Evolutionary conservation across 2,113 vertebrate species (phyloP).

Genomic region (Sapayoa aenigma): DNA sequence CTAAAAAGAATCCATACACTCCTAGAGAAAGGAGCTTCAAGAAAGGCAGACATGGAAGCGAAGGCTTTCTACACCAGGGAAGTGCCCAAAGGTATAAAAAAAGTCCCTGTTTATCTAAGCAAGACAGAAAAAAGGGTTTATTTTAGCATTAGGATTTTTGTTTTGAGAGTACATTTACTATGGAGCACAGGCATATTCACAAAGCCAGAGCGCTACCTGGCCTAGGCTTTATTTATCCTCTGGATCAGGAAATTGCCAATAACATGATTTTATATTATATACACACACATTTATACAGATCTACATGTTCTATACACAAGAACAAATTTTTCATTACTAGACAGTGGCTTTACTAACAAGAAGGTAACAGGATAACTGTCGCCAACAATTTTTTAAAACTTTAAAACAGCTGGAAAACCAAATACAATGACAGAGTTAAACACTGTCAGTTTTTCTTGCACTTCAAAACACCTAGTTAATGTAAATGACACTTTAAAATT

Average conservation of each 20-base stretch:
- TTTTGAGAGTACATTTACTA: neutral
- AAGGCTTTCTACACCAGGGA: neutral
- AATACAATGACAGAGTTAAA: neutral
- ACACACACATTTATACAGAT: neutral
- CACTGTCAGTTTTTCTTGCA: neutral
- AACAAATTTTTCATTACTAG: neutral
- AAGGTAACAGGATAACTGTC: neutral
- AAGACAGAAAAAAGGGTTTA: neutral
- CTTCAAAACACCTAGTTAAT: neutral
- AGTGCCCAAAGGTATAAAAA: neutral
- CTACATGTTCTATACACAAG: neutral
- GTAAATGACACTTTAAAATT: slow-evolving; percentile 4
- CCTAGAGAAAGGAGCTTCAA: neutral
- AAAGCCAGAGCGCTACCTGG: neutral
- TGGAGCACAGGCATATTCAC: neutral
- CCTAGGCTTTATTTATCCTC: neutral
- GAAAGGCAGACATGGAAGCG: neutral
- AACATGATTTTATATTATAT: neutral
- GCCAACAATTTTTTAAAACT: neutral
- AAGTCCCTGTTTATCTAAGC: neutral
- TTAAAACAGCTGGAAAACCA: neutral
- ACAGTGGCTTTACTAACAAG: neutral
- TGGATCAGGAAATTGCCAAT: neutral
- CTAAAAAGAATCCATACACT: neutral
- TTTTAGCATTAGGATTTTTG: neutral